Conservation (phyloP, 2,888 invertebrate genomes). For the Craniophora ligustri region DNA sequence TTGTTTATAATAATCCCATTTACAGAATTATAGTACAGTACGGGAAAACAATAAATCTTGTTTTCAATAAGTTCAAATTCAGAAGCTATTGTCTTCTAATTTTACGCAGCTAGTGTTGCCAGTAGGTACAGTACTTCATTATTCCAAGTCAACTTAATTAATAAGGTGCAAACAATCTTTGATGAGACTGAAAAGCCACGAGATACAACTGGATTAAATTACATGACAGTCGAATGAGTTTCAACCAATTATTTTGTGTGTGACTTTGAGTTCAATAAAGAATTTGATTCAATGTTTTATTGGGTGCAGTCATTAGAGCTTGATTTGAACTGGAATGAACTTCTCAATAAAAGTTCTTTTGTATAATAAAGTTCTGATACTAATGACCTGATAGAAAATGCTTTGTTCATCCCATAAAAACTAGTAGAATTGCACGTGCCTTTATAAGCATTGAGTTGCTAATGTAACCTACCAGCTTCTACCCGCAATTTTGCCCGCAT, state of each 20-base stretch:
- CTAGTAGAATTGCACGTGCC: too few relatives aligned
- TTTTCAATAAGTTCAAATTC: background rate
- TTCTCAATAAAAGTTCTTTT: too few relatives aligned
- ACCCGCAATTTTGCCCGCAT: too few relatives aligned
- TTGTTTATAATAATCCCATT: too few relatives aligned
- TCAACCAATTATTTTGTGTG: conserved; percentile 6
- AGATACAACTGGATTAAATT: conserved; percentile 10
- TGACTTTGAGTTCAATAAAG: conserved; percentile 5
- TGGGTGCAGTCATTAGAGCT: background rate
- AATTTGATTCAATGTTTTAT: conserved; percentile 1
- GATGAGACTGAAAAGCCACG: conserved; percentile 2
- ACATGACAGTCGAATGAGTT: conserved; percentile 16
- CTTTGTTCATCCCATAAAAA: too few relatives aligned
- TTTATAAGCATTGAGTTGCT: too few relatives aligned
- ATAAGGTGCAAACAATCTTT: conserved; percentile 18
- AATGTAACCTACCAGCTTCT: too few relatives aligned
- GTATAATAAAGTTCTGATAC: too few relatives aligned
- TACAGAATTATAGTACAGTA: too few relatives aligned
- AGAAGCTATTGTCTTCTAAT: background rate
- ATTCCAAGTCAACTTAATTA: conserved; percentile 30
- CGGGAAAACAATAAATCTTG: background rate
- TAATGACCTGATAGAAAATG: too few relatives aligned
- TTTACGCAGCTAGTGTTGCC: background rate
- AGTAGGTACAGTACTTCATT: conserved; percentile 29
- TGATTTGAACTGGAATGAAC: background rate